Evolutionary conservation across 2,113 vertebrate genomes (phyloP).

Genomic region (Tonatia bakeri): DNA sequence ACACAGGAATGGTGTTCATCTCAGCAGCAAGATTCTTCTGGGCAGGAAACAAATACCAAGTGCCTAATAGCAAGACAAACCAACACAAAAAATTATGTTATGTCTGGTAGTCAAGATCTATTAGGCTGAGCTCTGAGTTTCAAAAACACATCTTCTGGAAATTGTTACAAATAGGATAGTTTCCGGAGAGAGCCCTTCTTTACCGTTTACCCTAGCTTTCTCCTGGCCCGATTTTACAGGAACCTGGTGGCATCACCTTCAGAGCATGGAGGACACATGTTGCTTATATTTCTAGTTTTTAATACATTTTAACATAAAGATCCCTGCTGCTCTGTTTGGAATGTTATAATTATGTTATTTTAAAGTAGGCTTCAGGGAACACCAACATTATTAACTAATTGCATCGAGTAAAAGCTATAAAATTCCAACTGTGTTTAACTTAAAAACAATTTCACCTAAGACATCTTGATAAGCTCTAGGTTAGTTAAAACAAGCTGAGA

Average conservation of each 20-base stretch:
- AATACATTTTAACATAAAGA: slow-evolving; percentile 37
- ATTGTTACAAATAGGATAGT: background rate
- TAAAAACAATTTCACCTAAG: background rate
- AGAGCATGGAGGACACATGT: background rate
- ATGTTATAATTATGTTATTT: slow-evolving; percentile 34
- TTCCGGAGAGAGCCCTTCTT: background rate
- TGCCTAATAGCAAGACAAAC: background rate
- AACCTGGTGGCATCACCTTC: background rate
- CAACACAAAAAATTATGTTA: background rate
- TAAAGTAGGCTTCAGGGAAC: background rate
- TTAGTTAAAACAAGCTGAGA: background rate
- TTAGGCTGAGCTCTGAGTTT: background rate
- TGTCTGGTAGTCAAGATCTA: background rate
- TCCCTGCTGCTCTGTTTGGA: slow-evolving; percentile 11
- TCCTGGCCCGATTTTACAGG: background rate
- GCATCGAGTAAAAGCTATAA: background rate
- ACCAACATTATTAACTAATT: slow-evolving; percentile 32
- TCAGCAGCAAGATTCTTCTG: background rate
- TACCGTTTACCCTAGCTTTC: background rate
- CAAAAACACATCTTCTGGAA: slow-evolving; percentile 29
- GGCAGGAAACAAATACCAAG: background rate
- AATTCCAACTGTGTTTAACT: slow-evolving; percentile 15
- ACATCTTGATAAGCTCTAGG: background rate
- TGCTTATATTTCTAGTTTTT: background rate
- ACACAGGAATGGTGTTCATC: background rate